Evolutionary conservation across 2,888 invertebrate genomes (phyloP), one percentile per base, ranked within the genome.

Genomic region (Tachina grossa): DNA sequence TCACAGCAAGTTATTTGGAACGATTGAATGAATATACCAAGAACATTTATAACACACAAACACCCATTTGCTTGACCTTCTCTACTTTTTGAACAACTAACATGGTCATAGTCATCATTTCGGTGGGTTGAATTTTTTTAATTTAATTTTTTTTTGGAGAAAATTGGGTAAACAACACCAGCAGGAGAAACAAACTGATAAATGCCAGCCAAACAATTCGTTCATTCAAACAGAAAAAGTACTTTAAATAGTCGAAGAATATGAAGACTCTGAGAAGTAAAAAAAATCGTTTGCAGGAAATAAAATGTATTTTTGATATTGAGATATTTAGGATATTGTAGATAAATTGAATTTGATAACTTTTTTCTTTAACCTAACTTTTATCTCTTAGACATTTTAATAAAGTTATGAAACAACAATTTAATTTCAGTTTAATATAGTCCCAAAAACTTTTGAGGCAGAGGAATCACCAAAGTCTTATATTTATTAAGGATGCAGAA

Each of bases 1-100:
- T 13, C 19, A 61, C 61, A 19, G 22, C 16, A 76, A 53, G 41
- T 53, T 65, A 57, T 55, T 53, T 19, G 31, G 53, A 19, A 31
- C 5, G 55, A 55, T 39, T 47, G 53, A 31, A 65, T 47, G 53
- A 19, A 66, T 66, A 39, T 47, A 31, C 31, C 16, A 59, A 66
- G 53, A 61, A 41, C 39, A 79, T 51, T n/a, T 68, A 69, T 83
- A 43, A 69, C 55, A 71, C 31, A 19, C 59, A 59, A 8, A 51
- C 53, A 61, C 51, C 22, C 51, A 72, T 71, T 71, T 76, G 65
- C 39, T 80, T 80, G 80, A 80, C 69, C 84, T 71, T 51, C 31
- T 31, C 5, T 9, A 47, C 41, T 31, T 31, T 31, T 31, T 51
- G 10, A 65, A 63, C 22, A 47, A 75, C 8, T 51, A 66, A 19